Conservation (phyloP, 2,797 vertebrate genomes). For the Nannoperca obscura region DNA sequence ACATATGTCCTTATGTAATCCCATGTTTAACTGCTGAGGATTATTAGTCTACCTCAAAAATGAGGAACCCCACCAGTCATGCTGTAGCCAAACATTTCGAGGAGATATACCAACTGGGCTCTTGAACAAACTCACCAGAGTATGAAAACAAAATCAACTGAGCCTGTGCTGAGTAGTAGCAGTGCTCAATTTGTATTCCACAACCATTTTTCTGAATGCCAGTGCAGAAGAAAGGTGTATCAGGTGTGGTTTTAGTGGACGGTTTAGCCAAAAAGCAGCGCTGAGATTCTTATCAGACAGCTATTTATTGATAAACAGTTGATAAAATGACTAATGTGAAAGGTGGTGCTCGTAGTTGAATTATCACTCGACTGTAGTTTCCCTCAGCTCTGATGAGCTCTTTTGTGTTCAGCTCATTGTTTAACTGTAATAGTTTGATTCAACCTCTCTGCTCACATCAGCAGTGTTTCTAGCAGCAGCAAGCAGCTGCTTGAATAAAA, state of each 20-base stretch:
- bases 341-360: not conserved
- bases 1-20: constrained; percentile 18
- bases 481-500: not conserved
- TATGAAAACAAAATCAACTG: not conserved
- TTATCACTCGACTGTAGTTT: not conserved
- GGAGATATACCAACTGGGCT: not conserved
- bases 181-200: not conserved
- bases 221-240: not conserved
- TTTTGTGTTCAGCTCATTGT: not conserved
- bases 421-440: not conserved
- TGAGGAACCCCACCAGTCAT: not conserved
- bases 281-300: not conserved
- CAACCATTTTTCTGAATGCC: not conserved
- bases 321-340: not conserved
- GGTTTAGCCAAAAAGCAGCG: not conserved
- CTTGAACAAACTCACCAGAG: not conserved
- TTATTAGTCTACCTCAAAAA: not conserved
- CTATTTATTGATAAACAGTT: not conserved
- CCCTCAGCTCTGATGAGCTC: too few relatives aligned
- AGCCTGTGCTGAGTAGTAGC: not conserved
- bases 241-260: not conserved
- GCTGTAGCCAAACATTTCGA: not conserved
- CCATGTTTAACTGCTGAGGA: not conserved
- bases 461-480: not conserved
- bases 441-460: not conserved